Percentiles rank a stretch among this genome's conserved stretches.
These are phyloP conservation scores for Etheostoma cragini DNA, from an alignment of 2,113 vertebrate genomes.

Conservation along the genomic window DNA sequence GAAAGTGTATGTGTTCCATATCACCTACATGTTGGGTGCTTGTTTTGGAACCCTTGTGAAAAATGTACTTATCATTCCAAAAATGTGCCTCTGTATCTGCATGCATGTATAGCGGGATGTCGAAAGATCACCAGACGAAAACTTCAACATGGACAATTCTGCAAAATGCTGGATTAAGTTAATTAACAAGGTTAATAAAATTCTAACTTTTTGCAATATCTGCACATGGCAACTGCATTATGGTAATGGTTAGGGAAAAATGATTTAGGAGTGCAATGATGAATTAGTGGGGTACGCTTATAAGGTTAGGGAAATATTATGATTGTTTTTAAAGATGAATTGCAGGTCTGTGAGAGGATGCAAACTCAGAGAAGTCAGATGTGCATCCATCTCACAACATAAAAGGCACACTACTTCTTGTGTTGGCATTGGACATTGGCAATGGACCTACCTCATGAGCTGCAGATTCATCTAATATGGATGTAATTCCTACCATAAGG, in stretches of 20 bases:
- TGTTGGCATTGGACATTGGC: not conserved
- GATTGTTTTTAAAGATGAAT: not conserved
- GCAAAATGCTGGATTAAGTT: not conserved
- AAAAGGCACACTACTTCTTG: not conserved
- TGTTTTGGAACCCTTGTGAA: too few species aligned
- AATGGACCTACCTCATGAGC: not conserved
- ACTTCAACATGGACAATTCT: not conserved
- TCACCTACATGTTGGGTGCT: too few species aligned
- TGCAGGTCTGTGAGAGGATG: conserved; percentile 6
- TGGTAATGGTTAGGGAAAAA: not conserved
- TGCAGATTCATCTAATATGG: not conserved
- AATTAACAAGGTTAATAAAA: not conserved
- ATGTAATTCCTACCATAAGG: not conserved
- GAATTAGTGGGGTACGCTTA: not conserved
- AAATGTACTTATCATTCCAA: too few species aligned
- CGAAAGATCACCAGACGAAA: too few species aligned
- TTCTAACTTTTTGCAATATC: not conserved
- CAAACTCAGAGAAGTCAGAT: not conserved
- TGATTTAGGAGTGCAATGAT: not conserved
- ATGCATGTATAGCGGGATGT: too few species aligned
- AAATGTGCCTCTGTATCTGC: too few species aligned
- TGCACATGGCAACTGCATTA: not conserved
- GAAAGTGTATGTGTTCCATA: too few species aligned
- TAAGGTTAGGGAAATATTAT: not conserved
- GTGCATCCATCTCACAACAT: not conserved